Percentiles rank a stretch among this genome's conserved stretches.
These are phyloP conservation scores for Cybosia mesomella DNA, from an alignment of 2,888 invertebrate species.

Conservation along the genomic window DNA sequence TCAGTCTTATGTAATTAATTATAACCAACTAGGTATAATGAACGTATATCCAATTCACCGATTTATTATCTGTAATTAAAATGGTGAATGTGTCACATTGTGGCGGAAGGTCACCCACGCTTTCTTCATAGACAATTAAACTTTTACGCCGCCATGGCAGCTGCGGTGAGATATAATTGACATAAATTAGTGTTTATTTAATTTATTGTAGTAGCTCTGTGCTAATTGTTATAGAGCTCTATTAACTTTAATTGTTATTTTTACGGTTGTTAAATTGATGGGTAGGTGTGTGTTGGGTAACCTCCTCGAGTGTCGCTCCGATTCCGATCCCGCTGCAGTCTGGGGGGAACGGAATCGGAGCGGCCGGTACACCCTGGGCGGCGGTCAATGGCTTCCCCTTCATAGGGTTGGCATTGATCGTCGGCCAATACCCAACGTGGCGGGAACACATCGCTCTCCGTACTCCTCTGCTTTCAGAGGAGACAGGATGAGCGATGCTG, in stretches of 20 bases:
- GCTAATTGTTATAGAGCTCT: constrained; percentile 41
- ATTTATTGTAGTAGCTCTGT: constrained; percentile 57
- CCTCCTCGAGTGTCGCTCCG: no score
- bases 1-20: no score
- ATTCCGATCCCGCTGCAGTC: no score
- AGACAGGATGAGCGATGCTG: no score
- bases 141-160: constrained; percentile 56
- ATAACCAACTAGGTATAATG: constrained; percentile 30
- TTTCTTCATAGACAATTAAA: constrained; percentile 66
- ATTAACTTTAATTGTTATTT: constrained; percentile 18
- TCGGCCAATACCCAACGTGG: no score
- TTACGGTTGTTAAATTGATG: constrained; percentile 4
- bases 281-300: no score
- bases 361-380: no score
- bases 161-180: constrained; percentile 61
- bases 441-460: no score
- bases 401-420: no score
- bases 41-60: constrained; percentile 39
- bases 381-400: no score
- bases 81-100: constrained; percentile 70
- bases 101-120: constrained; percentile 74
- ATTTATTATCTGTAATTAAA: constrained; percentile 62
- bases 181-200: constrained; percentile 61
- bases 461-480: no score
- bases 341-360: no score